Evolutionary conservation across 2,797 vertebrate genomes (phyloP).

Genomic region (Poeciliopsis paucimaculata): DNA sequence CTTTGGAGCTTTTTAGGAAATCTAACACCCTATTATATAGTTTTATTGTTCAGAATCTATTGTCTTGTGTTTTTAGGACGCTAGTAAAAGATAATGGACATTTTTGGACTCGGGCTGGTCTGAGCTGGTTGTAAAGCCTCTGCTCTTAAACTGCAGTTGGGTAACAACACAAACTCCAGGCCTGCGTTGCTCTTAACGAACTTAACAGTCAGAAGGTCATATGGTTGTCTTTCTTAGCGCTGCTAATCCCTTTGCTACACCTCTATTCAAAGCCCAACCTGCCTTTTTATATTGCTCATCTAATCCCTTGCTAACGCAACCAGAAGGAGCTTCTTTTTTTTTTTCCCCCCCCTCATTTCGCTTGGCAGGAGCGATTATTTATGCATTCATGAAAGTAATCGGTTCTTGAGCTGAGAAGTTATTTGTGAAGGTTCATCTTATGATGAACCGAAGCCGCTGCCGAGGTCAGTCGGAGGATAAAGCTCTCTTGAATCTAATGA

Average conservation of each 20-base stretch:
- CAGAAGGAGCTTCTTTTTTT: constrained; percentile 37
- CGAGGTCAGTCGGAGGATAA: constrained; percentile 1
- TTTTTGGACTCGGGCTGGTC: constrained; percentile 36
- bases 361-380: constrained; percentile 39
- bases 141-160: constrained; percentile 38
- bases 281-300: constrained; percentile 64
- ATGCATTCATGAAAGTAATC: constrained; percentile 50
- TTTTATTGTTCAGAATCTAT: constrained; percentile 7
- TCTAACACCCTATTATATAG: constrained; percentile 5
- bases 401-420: constrained; percentile 34
- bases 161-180: constrained; percentile 35
- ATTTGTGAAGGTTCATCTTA: constrained; percentile 33
- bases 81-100: constrained; percentile 23
- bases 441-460: background rate
- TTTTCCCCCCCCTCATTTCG: constrained; percentile 20
- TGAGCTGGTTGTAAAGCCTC: constrained; percentile 29
- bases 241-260: constrained; percentile 67
- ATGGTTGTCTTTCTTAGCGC: constrained; percentile 58
- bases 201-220: constrained; percentile 67
- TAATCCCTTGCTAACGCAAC: constrained; percentile 71
- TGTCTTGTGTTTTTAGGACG: constrained; percentile 22
- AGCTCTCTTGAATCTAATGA: constrained; percentile 22
- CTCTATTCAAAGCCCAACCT: constrained; percentile 59
- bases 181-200: constrained; percentile 61
- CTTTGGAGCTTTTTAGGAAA: constrained; percentile 20